A percentile compares a stretch with the other conserved stretches of the same genome.
Conservation (phyloP, 2,797 vertebrate genomes). For the Pangasius mekongensis region DNA sequence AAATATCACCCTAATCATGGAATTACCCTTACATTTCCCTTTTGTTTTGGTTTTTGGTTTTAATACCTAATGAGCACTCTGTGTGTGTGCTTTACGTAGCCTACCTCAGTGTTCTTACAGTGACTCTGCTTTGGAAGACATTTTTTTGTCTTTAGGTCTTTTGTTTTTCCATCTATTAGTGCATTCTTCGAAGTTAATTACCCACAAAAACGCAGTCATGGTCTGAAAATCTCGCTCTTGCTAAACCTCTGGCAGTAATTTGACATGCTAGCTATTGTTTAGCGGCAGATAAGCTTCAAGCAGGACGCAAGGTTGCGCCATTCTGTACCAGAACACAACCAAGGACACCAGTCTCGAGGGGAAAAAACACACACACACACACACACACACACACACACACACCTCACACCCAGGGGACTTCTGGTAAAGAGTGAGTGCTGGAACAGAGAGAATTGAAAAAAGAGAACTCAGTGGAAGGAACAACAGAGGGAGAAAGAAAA, state of each 20-base stretch:
- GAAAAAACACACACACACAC: neutral
- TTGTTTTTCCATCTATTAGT: constrained; percentile 44
- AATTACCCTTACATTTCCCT: neutral
- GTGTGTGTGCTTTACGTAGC: neutral
- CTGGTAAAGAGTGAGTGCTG: neutral
- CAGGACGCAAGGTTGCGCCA: constrained; percentile 1
- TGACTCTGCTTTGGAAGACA: constrained; percentile 16
- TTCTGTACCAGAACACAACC: constrained; percentile 19
- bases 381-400: neutral
- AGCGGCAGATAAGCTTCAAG: constrained; percentile 31
- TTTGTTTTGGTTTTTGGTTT: neutral
- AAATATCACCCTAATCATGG: neutral
- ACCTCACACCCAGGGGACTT: neutral
- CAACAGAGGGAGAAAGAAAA: neutral
- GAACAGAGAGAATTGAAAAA: constrained; percentile 19
- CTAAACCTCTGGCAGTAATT: constrained; percentile 50
- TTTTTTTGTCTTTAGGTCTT: constrained; percentile 32
- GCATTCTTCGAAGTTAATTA: constrained; percentile 37
- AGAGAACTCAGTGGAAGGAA: neutral
- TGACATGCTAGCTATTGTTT: constrained; percentile 41
- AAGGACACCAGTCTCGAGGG: constrained; percentile 26
- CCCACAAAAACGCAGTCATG: constrained; percentile 30
- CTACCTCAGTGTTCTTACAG: neutral
- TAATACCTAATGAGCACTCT: neutral
- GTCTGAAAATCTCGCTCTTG: neutral